A percentile compares a stretch with the other conserved stretches of the same genome.
Conservation (phyloP, 2,888 invertebrate species). For the Biston betularia region DNA sequence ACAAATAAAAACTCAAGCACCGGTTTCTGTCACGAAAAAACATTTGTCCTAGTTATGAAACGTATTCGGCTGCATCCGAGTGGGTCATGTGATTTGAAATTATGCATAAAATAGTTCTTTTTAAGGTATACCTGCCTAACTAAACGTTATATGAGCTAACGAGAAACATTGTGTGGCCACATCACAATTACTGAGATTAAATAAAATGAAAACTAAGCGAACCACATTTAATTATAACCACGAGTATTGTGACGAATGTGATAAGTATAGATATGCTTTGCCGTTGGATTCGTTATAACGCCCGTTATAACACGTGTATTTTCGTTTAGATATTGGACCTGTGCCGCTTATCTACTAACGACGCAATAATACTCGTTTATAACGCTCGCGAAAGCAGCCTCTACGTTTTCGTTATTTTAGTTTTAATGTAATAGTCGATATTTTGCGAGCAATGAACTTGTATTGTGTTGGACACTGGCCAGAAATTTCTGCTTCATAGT, state of each 20-base stretch:
- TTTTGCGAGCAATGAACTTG: slow-evolving; percentile 42
- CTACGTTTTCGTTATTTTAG: slow-evolving; percentile 13
- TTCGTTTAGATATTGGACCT: slow-evolving; percentile 7
- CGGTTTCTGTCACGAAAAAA: slow-evolving; percentile 45
- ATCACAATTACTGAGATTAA: not conserved
- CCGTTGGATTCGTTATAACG: slow-evolving; percentile 14
- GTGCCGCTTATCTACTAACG: slow-evolving; percentile 10
- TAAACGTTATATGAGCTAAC: not conserved
- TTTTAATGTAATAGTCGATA: slow-evolving; percentile 28
- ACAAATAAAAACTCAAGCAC: slow-evolving; percentile 36
- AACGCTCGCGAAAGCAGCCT: slow-evolving; percentile 9
- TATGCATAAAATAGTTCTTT: not conserved
- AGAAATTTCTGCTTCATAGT: slow-evolving; percentile 19
- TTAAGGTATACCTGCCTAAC: not conserved
- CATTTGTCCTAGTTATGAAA: slow-evolving; percentile 40
- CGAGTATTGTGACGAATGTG: not conserved
- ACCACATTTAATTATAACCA: slow-evolving; percentile 2
- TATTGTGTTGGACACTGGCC: slow-evolving; percentile 36
- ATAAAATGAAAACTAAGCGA: not conserved
- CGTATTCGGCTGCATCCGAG: slow-evolving; percentile 30
- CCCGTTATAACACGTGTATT: slow-evolving; percentile 12
- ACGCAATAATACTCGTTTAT: not conserved
- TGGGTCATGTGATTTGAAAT: not conserved
- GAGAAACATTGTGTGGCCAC: not conserved
- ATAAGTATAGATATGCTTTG: not conserved